Conservation (phyloP, 2,888 invertebrate genomes). For the Lathronympha strigana region DNA sequence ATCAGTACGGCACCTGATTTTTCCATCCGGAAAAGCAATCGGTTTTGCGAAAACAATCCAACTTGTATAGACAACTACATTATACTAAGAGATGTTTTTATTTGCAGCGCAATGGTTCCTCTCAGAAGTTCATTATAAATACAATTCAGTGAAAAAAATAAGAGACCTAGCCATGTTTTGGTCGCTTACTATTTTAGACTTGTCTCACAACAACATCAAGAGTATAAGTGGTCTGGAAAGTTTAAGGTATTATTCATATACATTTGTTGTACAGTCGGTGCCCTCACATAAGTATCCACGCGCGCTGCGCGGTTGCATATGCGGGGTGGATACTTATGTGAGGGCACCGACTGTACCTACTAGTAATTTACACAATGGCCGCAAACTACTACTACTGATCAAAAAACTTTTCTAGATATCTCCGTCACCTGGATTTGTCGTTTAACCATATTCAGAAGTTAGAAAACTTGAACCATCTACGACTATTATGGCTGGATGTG, state of each 20-base stretch:
- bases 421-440: conserved; percentile 84
- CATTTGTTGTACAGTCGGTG: no score
- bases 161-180: conserved; percentile 83
- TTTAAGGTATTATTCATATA: conserved; percentile 69
- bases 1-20: conserved; percentile 35
- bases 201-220: conserved; percentile 85
- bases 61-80: background rate
- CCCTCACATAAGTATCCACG: no score
- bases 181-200: conserved; percentile 85
- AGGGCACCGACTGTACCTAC: no score
- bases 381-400: background rate
- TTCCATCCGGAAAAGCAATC: conserved; percentile 37
- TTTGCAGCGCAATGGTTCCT: conserved; percentile 84
- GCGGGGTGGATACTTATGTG: no score
- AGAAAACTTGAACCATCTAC: conserved; percentile 82
- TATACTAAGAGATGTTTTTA: background rate
- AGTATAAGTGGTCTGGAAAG: conserved; percentile 80
- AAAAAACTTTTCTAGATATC: conserved; percentile 68
- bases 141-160: conserved; percentile 82
- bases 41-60: conserved; percentile 27
- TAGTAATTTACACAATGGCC: background rate
- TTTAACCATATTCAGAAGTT: conserved; percentile 84
- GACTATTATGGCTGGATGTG: conserved; percentile 81
- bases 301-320: no score
- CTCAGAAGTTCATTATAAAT: conserved; percentile 84